A percentile compares a stretch with the other conserved stretches of the same genome.
These are phyloP conservation scores for Lepus americanus DNA, from an alignment of 2,113 vertebrate species.

Conservation along the genomic window DNA sequence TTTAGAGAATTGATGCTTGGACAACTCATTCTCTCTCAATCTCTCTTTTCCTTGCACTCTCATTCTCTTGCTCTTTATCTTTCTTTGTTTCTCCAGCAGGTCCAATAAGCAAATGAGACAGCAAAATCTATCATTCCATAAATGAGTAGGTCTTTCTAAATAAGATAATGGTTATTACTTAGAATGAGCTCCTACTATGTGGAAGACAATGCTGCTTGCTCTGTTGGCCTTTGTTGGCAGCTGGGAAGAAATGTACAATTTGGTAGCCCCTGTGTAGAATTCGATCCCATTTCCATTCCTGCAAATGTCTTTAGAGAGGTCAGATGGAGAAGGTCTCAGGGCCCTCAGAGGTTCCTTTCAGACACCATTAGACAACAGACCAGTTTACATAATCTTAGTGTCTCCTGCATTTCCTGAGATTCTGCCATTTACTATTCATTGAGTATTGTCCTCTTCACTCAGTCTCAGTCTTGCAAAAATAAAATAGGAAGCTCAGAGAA, in stretches of 20 bases:
- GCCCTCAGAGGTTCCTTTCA: not conserved
- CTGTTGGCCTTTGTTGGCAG: not conserved
- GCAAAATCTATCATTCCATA: not conserved
- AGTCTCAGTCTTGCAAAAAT: constrained; percentile 36
- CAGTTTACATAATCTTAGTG: constrained; percentile 25
- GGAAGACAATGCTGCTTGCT: not conserved
- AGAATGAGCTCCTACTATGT: not conserved
- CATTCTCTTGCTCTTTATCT: not conserved
- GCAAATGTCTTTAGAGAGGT: constrained; percentile 37
- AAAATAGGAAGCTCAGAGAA: constrained; percentile 31
- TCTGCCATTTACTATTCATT: not conserved
- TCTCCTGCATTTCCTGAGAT: not conserved
- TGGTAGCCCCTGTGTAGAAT: not conserved
- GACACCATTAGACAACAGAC: not conserved
- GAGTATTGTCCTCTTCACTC: not conserved
- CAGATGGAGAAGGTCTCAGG: not conserved
- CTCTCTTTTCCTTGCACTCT: not conserved
- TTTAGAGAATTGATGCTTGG: not conserved
- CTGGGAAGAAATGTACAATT: not conserved
- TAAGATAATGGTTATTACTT: not conserved
- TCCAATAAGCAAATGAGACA: constrained; percentile 2
- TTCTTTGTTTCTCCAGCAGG: not conserved
- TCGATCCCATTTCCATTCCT: constrained; percentile 2
- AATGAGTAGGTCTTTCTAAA: constrained; percentile 24
- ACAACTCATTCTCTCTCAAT: not conserved